Evolutionary conservation across 1,140 invertebrate species (phyloP).

Genomic region (Drosophila murphyi): DNA sequence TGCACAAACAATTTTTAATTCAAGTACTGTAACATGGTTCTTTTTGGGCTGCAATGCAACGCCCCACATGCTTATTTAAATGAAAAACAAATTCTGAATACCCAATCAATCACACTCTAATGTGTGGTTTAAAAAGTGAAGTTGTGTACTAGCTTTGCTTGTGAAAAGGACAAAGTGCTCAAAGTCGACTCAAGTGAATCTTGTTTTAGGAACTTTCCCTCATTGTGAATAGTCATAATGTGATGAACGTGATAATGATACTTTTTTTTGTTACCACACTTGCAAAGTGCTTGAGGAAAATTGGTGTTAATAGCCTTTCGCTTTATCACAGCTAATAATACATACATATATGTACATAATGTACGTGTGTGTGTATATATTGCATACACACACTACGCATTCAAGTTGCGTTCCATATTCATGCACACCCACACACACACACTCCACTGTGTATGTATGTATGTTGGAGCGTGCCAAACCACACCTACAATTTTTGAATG

Average conservation of each 20-base stretch:
- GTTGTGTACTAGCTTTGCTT: conserved; percentile 21
- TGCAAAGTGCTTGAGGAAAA: background rate
- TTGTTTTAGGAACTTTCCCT: too few relatives aligned
- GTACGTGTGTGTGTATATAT: too few relatives aligned
- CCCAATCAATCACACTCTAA: conserved; percentile 2
- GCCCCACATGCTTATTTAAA: conserved; percentile 70
- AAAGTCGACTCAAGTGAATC: background rate
- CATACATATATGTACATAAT: too few relatives aligned
- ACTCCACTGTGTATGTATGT: conserved; percentile 4
- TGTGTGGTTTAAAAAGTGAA: conserved; percentile 31
- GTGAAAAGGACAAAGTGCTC: background rate
- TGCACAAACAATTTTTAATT: conserved; percentile 61
- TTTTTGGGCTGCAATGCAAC: conserved; percentile 25
- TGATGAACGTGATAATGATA: background rate
- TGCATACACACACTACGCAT: background rate
- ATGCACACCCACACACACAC: background rate
- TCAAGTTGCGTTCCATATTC: conserved; percentile 22
- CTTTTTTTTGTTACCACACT: background rate
- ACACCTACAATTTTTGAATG: conserved; percentile 40
- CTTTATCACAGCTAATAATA: background rate
- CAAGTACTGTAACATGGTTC: conserved; percentile 55
- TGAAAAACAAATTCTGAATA: conserved; percentile 45
- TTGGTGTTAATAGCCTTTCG: background rate
- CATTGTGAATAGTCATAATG: too few relatives aligned
- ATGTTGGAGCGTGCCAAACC: conserved; percentile 46